These are phyloP conservation scores for Microhierax caerulescens DNA, from an alignment of 2,797 vertebrate species.

Conservation along the genomic window DNA sequence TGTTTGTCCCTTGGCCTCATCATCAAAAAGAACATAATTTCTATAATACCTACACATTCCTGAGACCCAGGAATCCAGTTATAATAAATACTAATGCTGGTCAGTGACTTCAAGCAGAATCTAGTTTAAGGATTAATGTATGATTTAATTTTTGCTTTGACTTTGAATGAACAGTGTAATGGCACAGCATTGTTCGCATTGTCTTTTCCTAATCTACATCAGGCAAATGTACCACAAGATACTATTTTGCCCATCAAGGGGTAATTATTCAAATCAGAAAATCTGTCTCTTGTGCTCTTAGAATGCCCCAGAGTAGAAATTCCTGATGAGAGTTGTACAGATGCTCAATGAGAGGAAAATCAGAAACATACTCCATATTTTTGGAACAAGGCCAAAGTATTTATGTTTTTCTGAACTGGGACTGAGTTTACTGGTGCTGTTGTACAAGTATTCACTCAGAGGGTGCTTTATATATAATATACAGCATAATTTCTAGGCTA, in stretches of 20 bases:
- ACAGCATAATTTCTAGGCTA: conserved; percentile 36
- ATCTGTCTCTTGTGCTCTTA: background rate
- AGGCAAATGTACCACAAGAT: background rate
- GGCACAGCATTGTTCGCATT: background rate
- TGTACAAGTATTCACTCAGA: conserved; percentile 12
- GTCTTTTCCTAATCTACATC: background rate
- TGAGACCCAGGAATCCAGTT: background rate
- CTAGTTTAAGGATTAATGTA: background rate
- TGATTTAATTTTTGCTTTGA: background rate
- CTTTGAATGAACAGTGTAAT: conserved; percentile 1
- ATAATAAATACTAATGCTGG: background rate
- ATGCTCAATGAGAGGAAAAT: background rate
- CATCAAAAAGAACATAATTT: background rate
- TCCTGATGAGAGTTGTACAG: conserved; percentile 35
- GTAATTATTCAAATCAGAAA: conserved; percentile 15
- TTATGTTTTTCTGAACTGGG: conserved; percentile 23
- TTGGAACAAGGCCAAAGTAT: conserved; percentile 20
- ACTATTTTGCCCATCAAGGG: background rate
- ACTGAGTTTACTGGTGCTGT: conserved; percentile 6
- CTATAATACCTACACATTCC: background rate
- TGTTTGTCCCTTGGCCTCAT: background rate
- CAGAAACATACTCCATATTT: background rate
- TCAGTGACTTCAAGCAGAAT: background rate
- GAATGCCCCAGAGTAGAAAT: background rate
- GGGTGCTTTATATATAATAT: conserved; percentile 48